Conservation (phyloP, 2,888 invertebrate genomes). For the Loripinus fragilis region DNA sequence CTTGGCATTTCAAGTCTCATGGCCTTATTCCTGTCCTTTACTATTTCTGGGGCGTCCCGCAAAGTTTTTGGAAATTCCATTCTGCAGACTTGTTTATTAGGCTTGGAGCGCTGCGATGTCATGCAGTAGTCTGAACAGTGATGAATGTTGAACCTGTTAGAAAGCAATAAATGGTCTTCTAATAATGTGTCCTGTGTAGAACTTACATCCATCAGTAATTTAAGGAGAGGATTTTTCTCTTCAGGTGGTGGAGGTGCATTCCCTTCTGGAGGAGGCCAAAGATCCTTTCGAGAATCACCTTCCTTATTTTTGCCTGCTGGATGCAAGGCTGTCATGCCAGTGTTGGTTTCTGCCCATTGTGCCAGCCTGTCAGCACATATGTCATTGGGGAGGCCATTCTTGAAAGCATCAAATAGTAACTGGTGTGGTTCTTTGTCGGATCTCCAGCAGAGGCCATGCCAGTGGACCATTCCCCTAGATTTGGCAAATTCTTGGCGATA, state of each 20-base stretch:
- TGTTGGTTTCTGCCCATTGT: neutral
- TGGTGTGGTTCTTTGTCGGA: constrained; percentile 49
- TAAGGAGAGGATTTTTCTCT: constrained; percentile 55
- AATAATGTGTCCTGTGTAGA: constrained; percentile 42
- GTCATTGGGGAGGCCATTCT: constrained; percentile 25
- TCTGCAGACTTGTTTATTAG: neutral
- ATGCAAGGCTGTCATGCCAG: constrained; percentile 50
- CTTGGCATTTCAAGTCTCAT: constrained; percentile 58
- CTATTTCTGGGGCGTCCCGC: constrained; percentile 33
- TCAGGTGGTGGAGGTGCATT: constrained; percentile 51
- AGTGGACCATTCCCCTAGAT: constrained; percentile 55
- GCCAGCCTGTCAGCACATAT: constrained; percentile 11
- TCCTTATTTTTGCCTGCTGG: constrained; percentile 52
- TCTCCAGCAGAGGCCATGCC: constrained; percentile 60
- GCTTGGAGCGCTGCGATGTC: neutral
- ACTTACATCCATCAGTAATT: constrained; percentile 60
- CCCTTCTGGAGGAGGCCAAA: constrained; percentile 64
- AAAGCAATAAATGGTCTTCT: constrained; percentile 40
- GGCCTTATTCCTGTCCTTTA: constrained; percentile 51
- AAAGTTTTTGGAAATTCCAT: constrained; percentile 7
- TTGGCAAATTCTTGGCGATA: constrained; percentile 55
- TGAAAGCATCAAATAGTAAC: constrained; percentile 35
- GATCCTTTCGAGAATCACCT: constrained; percentile 47
- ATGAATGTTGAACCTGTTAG: neutral
- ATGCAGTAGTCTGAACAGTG: neutral